Evolutionary conservation across 2,113 vertebrate genomes (phyloP).

Genomic region (Cephalopholis sonnerati): DNA sequence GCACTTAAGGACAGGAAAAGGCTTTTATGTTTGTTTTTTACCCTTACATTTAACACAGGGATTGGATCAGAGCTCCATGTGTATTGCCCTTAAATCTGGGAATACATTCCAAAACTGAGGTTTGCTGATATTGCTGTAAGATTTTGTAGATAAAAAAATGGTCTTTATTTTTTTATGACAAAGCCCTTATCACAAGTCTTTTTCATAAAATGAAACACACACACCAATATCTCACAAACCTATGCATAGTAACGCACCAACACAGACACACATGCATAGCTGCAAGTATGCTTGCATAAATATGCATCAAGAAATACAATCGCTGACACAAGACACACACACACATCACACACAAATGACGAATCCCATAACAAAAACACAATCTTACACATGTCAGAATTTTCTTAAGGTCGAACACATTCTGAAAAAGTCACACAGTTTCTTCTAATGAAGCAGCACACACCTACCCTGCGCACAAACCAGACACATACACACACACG

Average conservation of each 20-base stretch:
- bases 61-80: neutral
- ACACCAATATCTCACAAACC: no score
- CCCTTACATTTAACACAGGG: slow-evolving; percentile 17
- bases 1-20: slow-evolving; percentile 22
- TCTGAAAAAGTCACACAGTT: neutral
- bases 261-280: neutral
- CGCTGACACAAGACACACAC: neutral
- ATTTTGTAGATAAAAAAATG: neutral
- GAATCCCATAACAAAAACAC: neutral
- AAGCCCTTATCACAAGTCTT: neutral
- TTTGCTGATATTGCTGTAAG: neutral
- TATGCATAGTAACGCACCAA: neutral
- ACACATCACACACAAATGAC: neutral
- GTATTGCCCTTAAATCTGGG: neutral
- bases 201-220: neutral
- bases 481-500: neutral
- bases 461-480: no score
- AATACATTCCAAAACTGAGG: neutral
- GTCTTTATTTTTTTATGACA: neutral
- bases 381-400: neutral
- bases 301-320: neutral
- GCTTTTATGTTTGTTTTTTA: slow-evolving; percentile 22
- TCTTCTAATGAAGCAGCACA: neutral
- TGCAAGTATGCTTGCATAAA: no score
- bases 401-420: neutral